Evolutionary conservation across 37 sponge, comb jelly and placozoan genomes (phyloP).

Genomic region (Tethya wilhelma): DNA sequence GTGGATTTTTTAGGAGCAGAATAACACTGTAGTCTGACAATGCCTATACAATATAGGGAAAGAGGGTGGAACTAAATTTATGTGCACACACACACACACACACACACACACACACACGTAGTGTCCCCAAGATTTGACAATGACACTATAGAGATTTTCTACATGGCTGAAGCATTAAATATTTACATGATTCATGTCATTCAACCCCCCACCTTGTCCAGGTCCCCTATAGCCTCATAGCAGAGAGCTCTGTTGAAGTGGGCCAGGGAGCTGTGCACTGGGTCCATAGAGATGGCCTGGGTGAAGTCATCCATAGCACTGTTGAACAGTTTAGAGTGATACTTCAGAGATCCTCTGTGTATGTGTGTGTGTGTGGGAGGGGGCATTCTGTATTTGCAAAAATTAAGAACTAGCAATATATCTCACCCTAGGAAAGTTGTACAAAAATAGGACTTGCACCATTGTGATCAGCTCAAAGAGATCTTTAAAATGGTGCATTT

Average conservation of each 20-base stretch:
- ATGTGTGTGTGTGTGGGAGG: too few species aligned
- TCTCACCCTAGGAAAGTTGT: too few species aligned
- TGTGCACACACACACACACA: too few species aligned
- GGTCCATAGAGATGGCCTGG: constrained; percentile 54
- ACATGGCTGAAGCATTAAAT: too few species aligned
- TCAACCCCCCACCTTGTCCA: constrained; percentile 46
- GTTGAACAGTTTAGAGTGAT: constrained; percentile 41
- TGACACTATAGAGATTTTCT: too few species aligned
- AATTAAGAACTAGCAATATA: too few species aligned
- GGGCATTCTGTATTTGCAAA: constrained; percentile 6
- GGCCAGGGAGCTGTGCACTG: constrained; percentile 47
- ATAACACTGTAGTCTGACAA: constrained; percentile 78
- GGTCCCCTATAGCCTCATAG: constrained; percentile 60
- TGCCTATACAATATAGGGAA: constrained; percentile 40
- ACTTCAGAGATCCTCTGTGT: constrained; percentile 89
- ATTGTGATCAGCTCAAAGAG: too few species aligned
- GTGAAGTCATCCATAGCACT: constrained; percentile 87
- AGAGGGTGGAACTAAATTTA: constrained; percentile 10
- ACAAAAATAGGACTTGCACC: too few species aligned
- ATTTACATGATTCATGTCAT: too few species aligned
- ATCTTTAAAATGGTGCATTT: too few species aligned
- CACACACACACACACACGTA: too few species aligned
- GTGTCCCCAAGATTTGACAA: too few species aligned
- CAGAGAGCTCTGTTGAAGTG: constrained; percentile 93
- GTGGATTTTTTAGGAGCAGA: constrained; percentile 21